Evolutionary conservation across 2,888 invertebrate species (phyloP), one percentile per base, ranked within the genome.

Genomic region (Spilarctia lutea): DNA sequence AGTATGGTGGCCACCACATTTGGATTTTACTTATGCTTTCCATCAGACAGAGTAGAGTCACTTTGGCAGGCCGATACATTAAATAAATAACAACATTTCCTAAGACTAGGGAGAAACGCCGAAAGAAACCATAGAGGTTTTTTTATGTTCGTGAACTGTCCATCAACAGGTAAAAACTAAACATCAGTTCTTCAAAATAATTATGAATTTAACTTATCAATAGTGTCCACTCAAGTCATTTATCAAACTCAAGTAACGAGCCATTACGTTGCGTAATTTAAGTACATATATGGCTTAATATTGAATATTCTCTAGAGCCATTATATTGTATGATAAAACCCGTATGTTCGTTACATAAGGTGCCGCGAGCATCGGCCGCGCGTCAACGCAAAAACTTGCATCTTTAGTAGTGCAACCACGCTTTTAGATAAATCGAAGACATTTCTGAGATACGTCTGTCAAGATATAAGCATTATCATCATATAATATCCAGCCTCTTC

Each of bases 321-420:
- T 74, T 68, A 74, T 73, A 65, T 56, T 70, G 73, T 73, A n/a
- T 68, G 35, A 68, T 73, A 67, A 69, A 60, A 65, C 56, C 63
- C 30, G 79, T n/a, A 77, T 76, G 79, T 52, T 69, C n/a, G 65
- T 85, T 84, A 76, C 75, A 76, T 82, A 85, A 78, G 69, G 60
- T 65, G 74, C 81, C 75, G 82, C 87, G 91, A 89, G 87, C 91
- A 86, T 87, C 88, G 92, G 89, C 90, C 84, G 78, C 67, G 74
- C 76, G 73, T 81, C 73, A 76, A 75, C 56, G 89, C 85, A 91
- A 92, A 92, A 90, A 91, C 88, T 91, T 87, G 91, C 89, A 88
- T 86, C 86, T 85, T 79, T 67, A 75, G 79, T 87, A 75, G 72
- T 56, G 83, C 81, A 75, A 72, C 91, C 86, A 90, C 76, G 52